These are phyloP conservation scores for Seladonia tumulorum DNA, from an alignment of 2,888 invertebrate species.

Conservation along the genomic window DNA sequence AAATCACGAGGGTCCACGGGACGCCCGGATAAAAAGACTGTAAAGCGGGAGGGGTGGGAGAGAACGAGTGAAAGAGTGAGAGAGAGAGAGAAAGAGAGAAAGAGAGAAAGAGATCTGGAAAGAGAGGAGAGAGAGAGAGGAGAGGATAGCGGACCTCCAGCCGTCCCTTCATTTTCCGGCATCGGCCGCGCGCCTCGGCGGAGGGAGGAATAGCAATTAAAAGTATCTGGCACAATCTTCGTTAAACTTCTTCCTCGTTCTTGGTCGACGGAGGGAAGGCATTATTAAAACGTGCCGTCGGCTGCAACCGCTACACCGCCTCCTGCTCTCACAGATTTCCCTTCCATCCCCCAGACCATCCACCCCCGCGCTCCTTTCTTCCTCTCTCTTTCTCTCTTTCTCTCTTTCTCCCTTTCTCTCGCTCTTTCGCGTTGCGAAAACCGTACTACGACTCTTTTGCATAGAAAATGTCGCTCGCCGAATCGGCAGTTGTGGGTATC, in stretches of 20 bases:
- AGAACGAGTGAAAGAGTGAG: slow-evolving; percentile 17
- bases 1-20: slow-evolving; percentile 78
- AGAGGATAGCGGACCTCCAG: slow-evolving; percentile 52
- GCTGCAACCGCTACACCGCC: slow-evolving; percentile 75
- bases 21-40: slow-evolving; percentile 66
- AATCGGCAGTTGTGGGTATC: slow-evolving; percentile 70
- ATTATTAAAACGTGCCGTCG: slow-evolving; percentile 82
- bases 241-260: slow-evolving; percentile 82
- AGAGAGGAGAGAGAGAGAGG: slow-evolving; percentile 35
- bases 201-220: slow-evolving; percentile 83
- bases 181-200: slow-evolving; percentile 58
- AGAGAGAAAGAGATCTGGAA: slow-evolving; percentile 47
- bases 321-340: slow-evolving; percentile 40
- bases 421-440: not conserved
- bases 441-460: slow-evolving; percentile 77
- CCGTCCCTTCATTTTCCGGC: slow-evolving; percentile 71
- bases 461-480: slow-evolving; percentile 76
- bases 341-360: slow-evolving; percentile 19
- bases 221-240: slow-evolving; percentile 83
- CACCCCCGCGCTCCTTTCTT: slow-evolving; percentile 23
- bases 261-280: slow-evolving; percentile 70
- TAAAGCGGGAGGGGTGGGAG: slow-evolving; percentile 51
- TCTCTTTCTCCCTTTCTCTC: not conserved
- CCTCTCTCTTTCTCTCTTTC: not conserved
- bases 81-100: not conserved